Conservation (phyloP, 2,113 vertebrate genomes). For the Entosphenus tridentatus region DNA sequence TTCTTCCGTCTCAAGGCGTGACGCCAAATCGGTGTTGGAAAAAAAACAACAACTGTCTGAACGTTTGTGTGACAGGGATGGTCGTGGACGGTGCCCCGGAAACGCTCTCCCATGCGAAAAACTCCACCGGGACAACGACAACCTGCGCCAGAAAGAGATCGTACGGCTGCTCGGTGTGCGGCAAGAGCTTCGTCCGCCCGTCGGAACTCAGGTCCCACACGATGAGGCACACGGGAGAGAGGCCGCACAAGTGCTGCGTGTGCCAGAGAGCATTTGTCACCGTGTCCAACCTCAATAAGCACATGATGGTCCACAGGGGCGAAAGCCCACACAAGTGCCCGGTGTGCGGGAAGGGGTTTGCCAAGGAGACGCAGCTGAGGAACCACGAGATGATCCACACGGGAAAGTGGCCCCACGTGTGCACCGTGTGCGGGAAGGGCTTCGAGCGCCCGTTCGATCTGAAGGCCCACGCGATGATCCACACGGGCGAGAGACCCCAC, state of each 20-base stretch:
- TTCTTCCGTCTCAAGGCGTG: too few species aligned
- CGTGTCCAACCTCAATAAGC: not conserved
- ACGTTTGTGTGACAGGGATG: too few species aligned
- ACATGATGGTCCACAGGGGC: conserved; percentile 1
- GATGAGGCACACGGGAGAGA: not conserved
- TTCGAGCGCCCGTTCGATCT: not conserved
- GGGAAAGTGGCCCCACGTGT: not conserved
- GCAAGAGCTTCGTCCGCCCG: not conserved
- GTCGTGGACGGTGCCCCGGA: too few species aligned
- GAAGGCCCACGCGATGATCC: conserved; percentile 1
- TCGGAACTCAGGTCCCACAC: not conserved
- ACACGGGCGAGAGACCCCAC: conserved; percentile 63
- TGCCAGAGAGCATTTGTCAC: not conserved
- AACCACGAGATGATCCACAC: not conserved
- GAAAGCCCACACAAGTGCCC: not conserved
- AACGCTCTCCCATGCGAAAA: too few species aligned
- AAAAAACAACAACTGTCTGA: too few species aligned
- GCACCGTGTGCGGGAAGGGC: not conserved
- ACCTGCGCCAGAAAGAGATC: too few species aligned
- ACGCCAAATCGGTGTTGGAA: too few species aligned
- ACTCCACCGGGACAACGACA: too few species aligned
- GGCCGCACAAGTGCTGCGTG: not conserved
- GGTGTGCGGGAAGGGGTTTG: conserved; percentile 4
- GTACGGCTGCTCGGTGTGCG: not conserved
- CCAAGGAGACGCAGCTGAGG: not conserved